Percentiles rank a stretch among this genome's conserved stretches.
phyloP scores from a whole-genome alignment of 1,140 invertebrate genomes.

The Holotrichia oblita region DNA sequence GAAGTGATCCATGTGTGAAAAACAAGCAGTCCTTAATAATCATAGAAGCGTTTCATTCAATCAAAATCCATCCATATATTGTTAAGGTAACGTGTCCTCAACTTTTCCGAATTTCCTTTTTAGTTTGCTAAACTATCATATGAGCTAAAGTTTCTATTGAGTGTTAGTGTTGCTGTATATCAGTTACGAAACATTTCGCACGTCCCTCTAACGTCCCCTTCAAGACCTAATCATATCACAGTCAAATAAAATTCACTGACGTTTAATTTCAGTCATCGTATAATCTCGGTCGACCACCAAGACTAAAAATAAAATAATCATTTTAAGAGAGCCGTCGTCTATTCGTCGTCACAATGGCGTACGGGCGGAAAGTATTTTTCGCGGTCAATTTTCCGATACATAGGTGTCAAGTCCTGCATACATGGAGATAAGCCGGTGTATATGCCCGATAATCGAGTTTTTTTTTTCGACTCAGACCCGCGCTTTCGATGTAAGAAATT shows the following conservation, averaged over 20 bases:
- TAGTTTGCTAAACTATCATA: too few species aligned
- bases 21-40: too few species aligned
- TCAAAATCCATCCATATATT: too few species aligned
- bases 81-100: too few species aligned
- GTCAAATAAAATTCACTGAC: conserved; percentile 24
- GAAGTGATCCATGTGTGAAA: too few species aligned
- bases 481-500: conserved; percentile 54
- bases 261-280: not conserved
- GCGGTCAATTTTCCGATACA: conserved; percentile 54
- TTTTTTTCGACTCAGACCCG: conserved; percentile 25
- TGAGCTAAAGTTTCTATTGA: too few species aligned
- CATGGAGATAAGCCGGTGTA: conserved; percentile 56
- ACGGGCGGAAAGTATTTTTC: not conserved
- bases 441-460: conserved; percentile 53
- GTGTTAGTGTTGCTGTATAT: too few species aligned
- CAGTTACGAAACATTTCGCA: too few species aligned
- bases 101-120: too few species aligned
- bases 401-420: conserved; percentile 59
- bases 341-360: not conserved
- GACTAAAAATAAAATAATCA: conserved; percentile 13
- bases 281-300: conserved; percentile 17
- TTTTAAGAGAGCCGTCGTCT: not conserved
- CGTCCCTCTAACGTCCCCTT: not conserved
- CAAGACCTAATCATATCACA: not conserved
- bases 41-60: too few species aligned